Evolutionary conservation across 2,888 invertebrate species (phyloP), one percentile per base, ranked within the genome.

Genomic region (Barypeithes pellucidus): DNA sequence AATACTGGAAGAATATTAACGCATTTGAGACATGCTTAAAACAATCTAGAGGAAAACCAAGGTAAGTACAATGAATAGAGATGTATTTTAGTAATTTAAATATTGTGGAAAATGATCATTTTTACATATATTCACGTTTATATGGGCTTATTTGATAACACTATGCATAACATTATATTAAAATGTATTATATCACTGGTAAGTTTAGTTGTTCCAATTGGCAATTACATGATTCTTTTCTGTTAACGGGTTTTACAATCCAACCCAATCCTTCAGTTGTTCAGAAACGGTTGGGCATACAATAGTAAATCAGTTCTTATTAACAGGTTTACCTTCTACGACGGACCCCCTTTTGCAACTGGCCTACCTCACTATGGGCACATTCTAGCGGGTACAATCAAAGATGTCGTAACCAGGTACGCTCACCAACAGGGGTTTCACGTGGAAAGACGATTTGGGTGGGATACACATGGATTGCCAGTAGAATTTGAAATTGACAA

Each of bases 291-390:
- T n/a, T n/a, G n/a, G n/a, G n/a, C n/a, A n/a, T n/a, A n/a, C n/a
- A n/a, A n/a, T 20, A 0, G n/a, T 47, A 47, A 9, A 47, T 11
- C 9, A 1, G 12, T 52, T 52, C 4, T 33, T 45, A 4, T 8
- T 70, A 65, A 14, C 80, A 92, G 93, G 81, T 98, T 94, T 86
- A 94, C 97, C 0, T 99, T 99, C 86, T 99, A 97, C 84, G 99
- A 99, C 90, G 99, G 99, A 0, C 99, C 99, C 29, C 99, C 99
- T 5, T 99, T 99, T 89, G 99, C 99, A 0, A 99, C 99, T 3
- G 99, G 99, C 0, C 87, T 99, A 74, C 99, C 99, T 0, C 99
- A 99, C 88, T 99, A 99, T 86, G 99, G 99, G 0, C 99, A 99
- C 83, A 96, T 99, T 73, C 89, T 99, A 75, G 97, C 99, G 60